Conservation (phyloP, 2,797 vertebrate species). For the Ambastaia sidthimunki region DNA sequence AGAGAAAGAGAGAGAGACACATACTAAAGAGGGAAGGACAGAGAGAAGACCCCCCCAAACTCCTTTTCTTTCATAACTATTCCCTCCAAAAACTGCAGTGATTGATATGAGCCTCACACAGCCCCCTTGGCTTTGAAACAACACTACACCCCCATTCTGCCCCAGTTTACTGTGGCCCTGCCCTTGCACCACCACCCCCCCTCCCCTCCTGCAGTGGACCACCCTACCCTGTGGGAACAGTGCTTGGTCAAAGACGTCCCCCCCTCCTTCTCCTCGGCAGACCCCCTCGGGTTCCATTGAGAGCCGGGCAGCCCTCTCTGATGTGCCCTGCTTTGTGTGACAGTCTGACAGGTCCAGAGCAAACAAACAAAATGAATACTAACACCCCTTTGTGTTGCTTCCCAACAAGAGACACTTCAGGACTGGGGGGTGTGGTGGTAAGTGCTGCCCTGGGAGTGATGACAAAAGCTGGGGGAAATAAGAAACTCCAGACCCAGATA, state of each 20-base stretch:
- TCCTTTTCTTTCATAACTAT: conserved; percentile 69
- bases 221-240: conserved; percentile 75
- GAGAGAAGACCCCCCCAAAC: conserved; percentile 64
- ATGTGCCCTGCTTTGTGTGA: conserved; percentile 75
- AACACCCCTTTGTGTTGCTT: conserved; percentile 77
- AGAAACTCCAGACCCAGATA: conserved; percentile 56
- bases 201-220: conserved; percentile 61
- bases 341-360: conserved; percentile 86
- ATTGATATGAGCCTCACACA: conserved; percentile 77
- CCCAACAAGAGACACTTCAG: conserved; percentile 73
- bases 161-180: conserved; percentile 69
- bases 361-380: conserved; percentile 91
- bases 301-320: conserved; percentile 75
- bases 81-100: conserved; percentile 76
- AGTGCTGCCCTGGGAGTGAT: conserved; percentile 23
- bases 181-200: conserved; percentile 75
- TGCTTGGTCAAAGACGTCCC: conserved; percentile 66
- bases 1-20: conserved; percentile 59
- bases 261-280: conserved; percentile 62
- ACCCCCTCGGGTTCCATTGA: conserved; percentile 86
- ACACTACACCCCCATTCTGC: conserved; percentile 67
- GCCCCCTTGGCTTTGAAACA: conserved; percentile 78
- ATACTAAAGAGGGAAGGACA: conserved; percentile 36
- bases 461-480: conserved; percentile 56
- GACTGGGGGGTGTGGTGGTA: conserved; percentile 40